Evolutionary conservation across 2,113 vertebrate genomes (phyloP).

Genomic region (Tichodroma muraria): DNA sequence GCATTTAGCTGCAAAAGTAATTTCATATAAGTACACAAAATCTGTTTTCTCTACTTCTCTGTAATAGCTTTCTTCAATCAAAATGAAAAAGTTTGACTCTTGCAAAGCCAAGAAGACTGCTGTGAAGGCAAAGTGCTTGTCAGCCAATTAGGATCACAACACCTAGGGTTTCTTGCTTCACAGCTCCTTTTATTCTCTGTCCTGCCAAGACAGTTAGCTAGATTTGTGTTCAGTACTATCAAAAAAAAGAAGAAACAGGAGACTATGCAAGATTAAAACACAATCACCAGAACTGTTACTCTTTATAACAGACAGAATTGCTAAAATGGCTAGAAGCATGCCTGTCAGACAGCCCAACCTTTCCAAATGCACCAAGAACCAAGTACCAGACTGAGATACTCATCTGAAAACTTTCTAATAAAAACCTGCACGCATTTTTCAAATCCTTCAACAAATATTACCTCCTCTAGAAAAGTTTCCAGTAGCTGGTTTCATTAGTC

Average conservation of each 20-base stretch:
- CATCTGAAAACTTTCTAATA: neutral
- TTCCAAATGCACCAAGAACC: neutral
- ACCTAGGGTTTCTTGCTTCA: neutral
- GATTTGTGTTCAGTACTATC: accelerated
- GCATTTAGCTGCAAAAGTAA: neutral
- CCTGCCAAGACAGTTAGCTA: neutral
- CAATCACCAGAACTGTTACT: neutral
- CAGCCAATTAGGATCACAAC: neutral
- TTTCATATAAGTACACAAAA: neutral
- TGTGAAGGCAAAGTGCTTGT: neutral
- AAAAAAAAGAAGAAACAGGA: neutral
- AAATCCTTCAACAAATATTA: neutral
- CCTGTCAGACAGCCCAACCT: neutral
- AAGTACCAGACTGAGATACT: neutral
- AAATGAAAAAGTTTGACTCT: neutral
- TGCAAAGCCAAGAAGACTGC: neutral
- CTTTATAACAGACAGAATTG: neutral
- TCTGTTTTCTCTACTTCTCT: neutral
- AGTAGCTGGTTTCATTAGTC: neutral
- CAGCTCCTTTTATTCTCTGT: neutral
- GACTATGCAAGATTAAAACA: neutral
- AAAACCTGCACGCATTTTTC: neutral
- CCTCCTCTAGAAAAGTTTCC: neutral
- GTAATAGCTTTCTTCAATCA: neutral
- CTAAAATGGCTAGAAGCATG: neutral